phyloP scores from a whole-genome alignment of 92 coral and sea anemone species.

The Phymanthus crucifer region DNA sequence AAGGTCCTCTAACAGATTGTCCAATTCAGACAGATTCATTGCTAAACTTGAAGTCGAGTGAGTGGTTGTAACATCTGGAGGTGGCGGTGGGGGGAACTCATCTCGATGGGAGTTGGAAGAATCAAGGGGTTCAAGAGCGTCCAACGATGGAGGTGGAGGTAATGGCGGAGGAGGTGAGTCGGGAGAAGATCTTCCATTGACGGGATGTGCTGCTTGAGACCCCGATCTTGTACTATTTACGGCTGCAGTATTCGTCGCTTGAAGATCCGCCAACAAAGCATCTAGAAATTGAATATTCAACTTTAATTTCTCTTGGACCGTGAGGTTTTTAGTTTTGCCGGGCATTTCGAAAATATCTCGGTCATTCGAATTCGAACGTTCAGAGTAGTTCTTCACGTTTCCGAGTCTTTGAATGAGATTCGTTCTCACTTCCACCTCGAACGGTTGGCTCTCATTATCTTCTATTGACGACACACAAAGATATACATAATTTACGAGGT shows the following conservation, averaged over 20 bases:
- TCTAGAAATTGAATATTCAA: constrained; percentile 92
- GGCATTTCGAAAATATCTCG: constrained; percentile 44
- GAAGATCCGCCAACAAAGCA: constrained; percentile 88
- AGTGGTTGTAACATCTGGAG: constrained; percentile 33
- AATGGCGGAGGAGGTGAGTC: constrained; percentile 87
- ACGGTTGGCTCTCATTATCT: constrained; percentile 44
- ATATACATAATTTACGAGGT: constrained; percentile 80
- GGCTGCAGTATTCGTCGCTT: constrained; percentile 69
- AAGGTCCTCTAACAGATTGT: constrained; percentile 86
- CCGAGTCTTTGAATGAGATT: constrained; percentile 20
- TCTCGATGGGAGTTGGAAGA: constrained; percentile 47
- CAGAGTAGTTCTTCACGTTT: neutral
- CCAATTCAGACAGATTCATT: constrained; percentile 90
- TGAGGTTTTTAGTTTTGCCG: constrained; percentile 72
- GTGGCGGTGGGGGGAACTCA: constrained; percentile 64
- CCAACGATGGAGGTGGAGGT: constrained; percentile 87
- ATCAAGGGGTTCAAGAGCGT: constrained; percentile 66
- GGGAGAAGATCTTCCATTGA: constrained; percentile 77
- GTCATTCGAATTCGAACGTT: neutral
- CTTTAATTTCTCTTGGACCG: constrained; percentile 83
- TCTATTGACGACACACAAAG: constrained; percentile 57
- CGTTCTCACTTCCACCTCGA: constrained; percentile 11
- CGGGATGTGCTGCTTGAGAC: constrained; percentile 31
- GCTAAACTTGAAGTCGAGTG: constrained; percentile 67
- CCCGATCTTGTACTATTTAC: constrained; percentile 43